Evolutionary conservation across 2,797 vertebrate species (phyloP), one percentile per base, ranked within the genome.

Genomic region (Sylvia borin): DNA sequence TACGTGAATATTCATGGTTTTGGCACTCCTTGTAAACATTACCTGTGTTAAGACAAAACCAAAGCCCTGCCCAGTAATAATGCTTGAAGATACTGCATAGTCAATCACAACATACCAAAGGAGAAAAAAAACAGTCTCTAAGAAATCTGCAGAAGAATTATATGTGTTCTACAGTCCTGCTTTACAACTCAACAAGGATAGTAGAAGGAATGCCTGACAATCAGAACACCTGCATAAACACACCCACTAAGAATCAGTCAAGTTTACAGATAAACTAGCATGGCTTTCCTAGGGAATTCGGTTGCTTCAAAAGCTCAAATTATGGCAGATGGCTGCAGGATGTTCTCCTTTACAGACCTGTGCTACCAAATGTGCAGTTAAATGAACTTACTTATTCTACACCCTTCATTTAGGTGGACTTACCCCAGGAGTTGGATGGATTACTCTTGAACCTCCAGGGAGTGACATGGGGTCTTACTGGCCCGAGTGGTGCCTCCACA

Each of bases 401-500:
- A 34, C 6, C 8, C 40, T 87, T 82, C 10, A 22, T 25, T 83
- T 55, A 57, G 19, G 45, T 53, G 9, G 16, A 62, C 47, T 26
- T 77, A 4, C 27, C 15, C 9, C 3, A 32, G 27, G 25, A 80
- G 25, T 7, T 77, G 42, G 50, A 83, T 27, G 32, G 42, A 71
- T 34, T 57, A 15, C 15, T n/a, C 42, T n/a, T n/a, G 29, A 87
- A 53, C 11, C 64, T 43, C 58, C 48, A 62, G 42, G 19, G 19
- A 54, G 42, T 36, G 29, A 50, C 38, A 24, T 0, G 0, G 11
- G 7, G 26, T 48, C 45, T 67, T 32, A 42, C 0, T 50, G 62
- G 19, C 42, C 19, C 53, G 50, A 86, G 50, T 0, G 0, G 31
- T 57, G 17, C 5, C 13, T 19, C 13, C 4, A 3, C 7, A 5